Base-by-base conservation (phyloP, 2,113 vertebrate species). In the Lampris megalopsis region DNA sequence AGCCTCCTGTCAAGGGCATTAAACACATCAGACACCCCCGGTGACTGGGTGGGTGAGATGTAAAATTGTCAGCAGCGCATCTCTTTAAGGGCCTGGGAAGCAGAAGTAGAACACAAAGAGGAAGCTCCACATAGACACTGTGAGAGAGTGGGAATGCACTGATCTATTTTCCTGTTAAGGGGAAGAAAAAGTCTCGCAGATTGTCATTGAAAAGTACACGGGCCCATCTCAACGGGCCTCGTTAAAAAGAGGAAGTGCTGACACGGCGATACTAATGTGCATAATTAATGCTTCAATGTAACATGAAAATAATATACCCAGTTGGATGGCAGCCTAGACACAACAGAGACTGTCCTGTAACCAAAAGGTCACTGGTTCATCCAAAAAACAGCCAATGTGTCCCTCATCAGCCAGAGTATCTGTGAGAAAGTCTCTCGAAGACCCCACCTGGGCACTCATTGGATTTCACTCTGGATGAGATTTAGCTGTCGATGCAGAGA, bases 181-280 rank as follows among this genome's bases (percentile, higher is more conserved):
- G 2, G 0, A 72, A 43, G 40, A 41, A 74, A 47, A 50, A 9
- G 42, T 13, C 6, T 2, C 24, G 6, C 13, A 68, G 68, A 40
- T 10, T 63, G 70, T 71, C 59, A 40, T 47, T 5, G 6, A 35
- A 61, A 24, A 24, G 24, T 24, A 24, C 24, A 24, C 24, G 24
- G 24, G 24, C 24, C 3, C 24, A 9, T 65, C 52, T 73, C 7
- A 43, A 38, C n/a, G 36, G 10, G 41, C 6, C 43, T 71, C 47
- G 9, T 9, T 54, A 8, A 63, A 75, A 54, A 58, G n/a, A 76
- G 9, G 47, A 68, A 63, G 62, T 56, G 35, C 57, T 88, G 57
- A 62, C 13, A 6, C 6, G 43, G n/a, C 38, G 41, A n/a, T 62
- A n/a, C 13, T 38, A 41, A 38, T 1, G 57, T 80, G 80, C 13